A percentile compares a stretch with the other conserved stretches of the same genome.
phyloP scores from a whole-genome alignment of 2,797 vertebrate species.

The Phylloscopus collybita region DNA sequence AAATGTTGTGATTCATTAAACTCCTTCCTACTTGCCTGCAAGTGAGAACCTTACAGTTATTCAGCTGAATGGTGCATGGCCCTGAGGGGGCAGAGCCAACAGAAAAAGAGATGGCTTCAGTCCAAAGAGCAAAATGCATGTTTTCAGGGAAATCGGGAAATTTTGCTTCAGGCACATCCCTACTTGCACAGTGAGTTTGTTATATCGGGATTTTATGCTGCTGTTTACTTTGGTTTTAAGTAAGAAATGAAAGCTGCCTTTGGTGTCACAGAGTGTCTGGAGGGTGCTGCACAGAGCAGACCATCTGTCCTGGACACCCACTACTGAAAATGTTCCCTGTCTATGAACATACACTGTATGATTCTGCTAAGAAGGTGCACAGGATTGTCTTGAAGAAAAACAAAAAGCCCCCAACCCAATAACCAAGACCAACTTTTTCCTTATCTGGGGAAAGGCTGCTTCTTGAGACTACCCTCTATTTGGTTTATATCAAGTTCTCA shows the following conservation, averaged over 20 bases:
- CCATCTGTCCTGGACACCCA: background rate
- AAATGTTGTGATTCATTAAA: conserved; percentile 58
- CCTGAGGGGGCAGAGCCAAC: conserved; percentile 30
- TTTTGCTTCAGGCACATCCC: conserved; percentile 60
- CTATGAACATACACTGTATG: rapidly evolving
- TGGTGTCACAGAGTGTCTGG: background rate
- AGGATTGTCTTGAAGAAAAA: background rate
- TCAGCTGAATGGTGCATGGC: conserved; percentile 28
- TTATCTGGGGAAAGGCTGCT: background rate
- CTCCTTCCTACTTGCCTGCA: conserved; percentile 41
- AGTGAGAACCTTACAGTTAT: conserved; percentile 50
- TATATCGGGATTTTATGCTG: conserved; percentile 42
- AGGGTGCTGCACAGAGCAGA: background rate
- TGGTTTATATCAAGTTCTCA: background rate
- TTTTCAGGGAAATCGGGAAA: conserved; percentile 71
- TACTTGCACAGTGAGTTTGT: conserved; percentile 46
- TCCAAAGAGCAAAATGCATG: conserved; percentile 62
- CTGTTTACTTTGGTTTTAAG: conserved; percentile 67
- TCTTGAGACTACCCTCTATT: background rate
- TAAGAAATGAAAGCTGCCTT: conserved; percentile 23
- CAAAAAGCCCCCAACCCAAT: background rate
- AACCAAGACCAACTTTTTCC: background rate
- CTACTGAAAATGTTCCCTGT: background rate
- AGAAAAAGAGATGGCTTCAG: conserved; percentile 45
- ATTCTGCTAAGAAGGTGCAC: background rate